Conservation (phyloP, 2,888 invertebrate species). For the Leptopterna dolabrata region DNA sequence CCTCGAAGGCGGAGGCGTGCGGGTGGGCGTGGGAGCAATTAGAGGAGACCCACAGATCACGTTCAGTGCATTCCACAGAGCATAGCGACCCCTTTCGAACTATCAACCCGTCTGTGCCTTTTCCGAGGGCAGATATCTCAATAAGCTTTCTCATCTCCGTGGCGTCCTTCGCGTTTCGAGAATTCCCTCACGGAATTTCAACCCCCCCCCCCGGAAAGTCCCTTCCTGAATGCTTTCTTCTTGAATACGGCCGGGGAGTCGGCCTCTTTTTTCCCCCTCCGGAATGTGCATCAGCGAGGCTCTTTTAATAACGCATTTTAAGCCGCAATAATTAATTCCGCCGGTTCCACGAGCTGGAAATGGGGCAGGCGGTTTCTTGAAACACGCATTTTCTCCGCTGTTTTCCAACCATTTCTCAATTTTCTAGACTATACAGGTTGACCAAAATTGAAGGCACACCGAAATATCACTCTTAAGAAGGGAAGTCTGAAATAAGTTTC, state of each 20-base stretch:
- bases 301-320: neutral
- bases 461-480: too few species aligned
- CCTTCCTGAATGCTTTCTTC: conserved; percentile 9
- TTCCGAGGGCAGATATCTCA: conserved; percentile 31
- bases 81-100: conserved; percentile 25
- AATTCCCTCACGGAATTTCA: conserved; percentile 44
- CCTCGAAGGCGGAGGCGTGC: neutral
- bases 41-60: conserved; percentile 32
- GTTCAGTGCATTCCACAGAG: conserved; percentile 35
- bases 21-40: conserved; percentile 43
- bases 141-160: conserved; percentile 4
- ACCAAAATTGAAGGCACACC: too few species aligned
- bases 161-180: conserved; percentile 34
- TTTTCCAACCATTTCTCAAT: neutral
- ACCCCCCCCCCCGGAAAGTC: neutral
- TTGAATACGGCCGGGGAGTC: neutral
- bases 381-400: neutral
- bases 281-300: neutral
- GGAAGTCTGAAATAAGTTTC: too few species aligned
- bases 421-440: neutral
- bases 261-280: neutral
- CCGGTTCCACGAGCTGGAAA: neutral
- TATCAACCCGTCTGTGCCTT: neutral
- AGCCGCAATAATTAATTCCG: neutral
- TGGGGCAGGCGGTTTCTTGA: neutral